Evolutionary conservation across 2,797 vertebrate genomes (phyloP).

Genomic region (Capromys pilorides): DNA sequence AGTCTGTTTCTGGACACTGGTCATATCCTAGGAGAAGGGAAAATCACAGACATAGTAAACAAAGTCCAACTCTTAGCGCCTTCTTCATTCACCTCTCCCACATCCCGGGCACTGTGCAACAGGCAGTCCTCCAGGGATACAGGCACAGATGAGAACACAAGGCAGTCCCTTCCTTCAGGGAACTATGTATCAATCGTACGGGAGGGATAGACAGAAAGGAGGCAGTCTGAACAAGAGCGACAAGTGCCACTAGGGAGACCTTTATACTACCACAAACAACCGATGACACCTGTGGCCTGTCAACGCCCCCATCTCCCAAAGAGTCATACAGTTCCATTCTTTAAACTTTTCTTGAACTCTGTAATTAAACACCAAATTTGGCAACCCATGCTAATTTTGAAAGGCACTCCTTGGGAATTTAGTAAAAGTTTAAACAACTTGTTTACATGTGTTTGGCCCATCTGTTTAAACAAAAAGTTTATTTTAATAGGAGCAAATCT

Average conservation of each 20-base stretch:
- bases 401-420: constrained; percentile 78
- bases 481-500: constrained; percentile 76
- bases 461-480: constrained; percentile 74
- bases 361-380: constrained; percentile 72
- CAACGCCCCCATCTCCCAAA: not conserved
- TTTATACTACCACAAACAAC: not conserved
- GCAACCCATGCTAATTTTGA: constrained; percentile 73
- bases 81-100: not conserved
- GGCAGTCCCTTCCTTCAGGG: not conserved
- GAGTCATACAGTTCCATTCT: not conserved
- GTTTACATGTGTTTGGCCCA: constrained; percentile 74
- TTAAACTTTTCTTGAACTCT: constrained; percentile 71
- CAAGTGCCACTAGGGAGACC: not conserved
- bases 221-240: not conserved
- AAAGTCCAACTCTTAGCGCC: not conserved
- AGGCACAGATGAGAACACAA: not conserved
- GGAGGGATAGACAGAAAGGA: not conserved
- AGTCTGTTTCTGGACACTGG: not conserved
- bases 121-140: not conserved
- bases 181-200: not conserved
- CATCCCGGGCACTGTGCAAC: accelerated
- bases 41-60: not conserved
- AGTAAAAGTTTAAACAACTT: constrained; percentile 75
- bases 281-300: not conserved
- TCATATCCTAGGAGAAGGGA: not conserved